A percentile compares a stretch with the other conserved stretches of the same genome.
Conservation (phyloP, 2,113 vertebrate genomes). For the Calypte anna region DNA sequence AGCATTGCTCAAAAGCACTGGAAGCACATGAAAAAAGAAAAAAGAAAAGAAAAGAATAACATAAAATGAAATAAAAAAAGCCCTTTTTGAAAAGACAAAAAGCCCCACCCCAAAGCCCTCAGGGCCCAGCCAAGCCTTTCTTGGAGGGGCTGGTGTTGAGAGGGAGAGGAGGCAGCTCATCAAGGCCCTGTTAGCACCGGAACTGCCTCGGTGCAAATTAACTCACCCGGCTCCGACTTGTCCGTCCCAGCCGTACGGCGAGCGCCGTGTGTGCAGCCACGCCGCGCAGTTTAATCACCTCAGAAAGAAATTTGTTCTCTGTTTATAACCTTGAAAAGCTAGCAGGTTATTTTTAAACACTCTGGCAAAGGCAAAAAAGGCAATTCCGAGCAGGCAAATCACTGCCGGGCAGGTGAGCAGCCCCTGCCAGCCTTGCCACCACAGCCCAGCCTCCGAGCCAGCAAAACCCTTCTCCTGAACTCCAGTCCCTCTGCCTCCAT, state of each 20-base stretch:
- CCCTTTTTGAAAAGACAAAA: constrained; percentile 14
- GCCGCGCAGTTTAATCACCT: constrained; percentile 66
- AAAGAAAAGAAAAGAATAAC: background rate
- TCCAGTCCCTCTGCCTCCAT: background rate
- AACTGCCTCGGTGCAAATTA: constrained; percentile 40
- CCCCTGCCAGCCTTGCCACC: background rate
- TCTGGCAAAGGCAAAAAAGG: constrained; percentile 13
- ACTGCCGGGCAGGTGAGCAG: background rate
- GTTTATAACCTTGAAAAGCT: constrained; percentile 72
- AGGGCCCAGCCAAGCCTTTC: background rate
- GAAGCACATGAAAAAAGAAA: background rate
- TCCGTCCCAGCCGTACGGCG: background rate
- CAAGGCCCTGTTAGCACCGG: constrained; percentile 57
- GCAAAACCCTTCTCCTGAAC: background rate
- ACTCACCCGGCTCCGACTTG: background rate
- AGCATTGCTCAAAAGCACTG: constrained; percentile 1
- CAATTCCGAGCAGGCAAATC: background rate
- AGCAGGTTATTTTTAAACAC: constrained; percentile 65
- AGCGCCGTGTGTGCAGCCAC: background rate
- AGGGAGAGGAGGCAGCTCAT: constrained; percentile 48
- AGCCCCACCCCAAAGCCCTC: background rate
- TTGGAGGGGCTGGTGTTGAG: background rate
- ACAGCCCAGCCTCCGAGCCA: background rate
- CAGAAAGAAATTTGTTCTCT: constrained; percentile 72
- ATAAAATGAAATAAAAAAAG: background rate